Base-by-base conservation (phyloP, 2,797 vertebrate genomes). In the Neosilurus mollespiculum region DNA sequence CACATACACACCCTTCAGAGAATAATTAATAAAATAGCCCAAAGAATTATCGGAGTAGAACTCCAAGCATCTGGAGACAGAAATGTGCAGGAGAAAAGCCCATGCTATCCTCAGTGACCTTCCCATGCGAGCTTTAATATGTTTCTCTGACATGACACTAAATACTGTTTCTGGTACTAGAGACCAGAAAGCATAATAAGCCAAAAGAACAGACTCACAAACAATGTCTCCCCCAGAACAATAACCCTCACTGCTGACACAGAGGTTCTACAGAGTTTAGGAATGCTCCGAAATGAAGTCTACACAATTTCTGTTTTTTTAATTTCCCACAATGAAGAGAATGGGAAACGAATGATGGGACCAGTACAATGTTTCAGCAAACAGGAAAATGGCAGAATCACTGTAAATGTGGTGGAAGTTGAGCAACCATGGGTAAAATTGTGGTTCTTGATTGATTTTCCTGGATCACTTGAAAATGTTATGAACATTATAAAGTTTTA, bases 151-250 rank as follows among this genome's bases (percentile, higher is more conserved):
- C 64, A 80, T 37, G 87, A 81, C 78, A 80, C 18, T 69, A 66
- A 80, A 56, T 80, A 37, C 53, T 37, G 79, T 89, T 85, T 84
- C 84, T 83, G 86, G 62, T 66, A 49, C 54, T 54, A 84, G 87
- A 54, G 78, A 56, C 62, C 78, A 54, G 49, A 67, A 56, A 56
- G 78, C 64, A 66, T 56, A 34, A 67, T 67, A 26, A 56, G 1
- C 77, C 61, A 37, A 56, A 69, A 56, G 15, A 67, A 66, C 10
- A 37, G 53, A 34, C 64, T 67, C 30, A 37, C 51, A 67, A 80
- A 58, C 24, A 49, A 58, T 2, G 0, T 61, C 58, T 15, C 43
- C 34, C 58, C 37, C 75, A 51, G 61, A 65, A 51, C 61, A 49
- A 78, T 51, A 37, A 37, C 30, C 75, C 75, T 59, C 30, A 37